Base-by-base conservation (phyloP, 2,113 vertebrate species). In the Elephantulus edwardii region DNA sequence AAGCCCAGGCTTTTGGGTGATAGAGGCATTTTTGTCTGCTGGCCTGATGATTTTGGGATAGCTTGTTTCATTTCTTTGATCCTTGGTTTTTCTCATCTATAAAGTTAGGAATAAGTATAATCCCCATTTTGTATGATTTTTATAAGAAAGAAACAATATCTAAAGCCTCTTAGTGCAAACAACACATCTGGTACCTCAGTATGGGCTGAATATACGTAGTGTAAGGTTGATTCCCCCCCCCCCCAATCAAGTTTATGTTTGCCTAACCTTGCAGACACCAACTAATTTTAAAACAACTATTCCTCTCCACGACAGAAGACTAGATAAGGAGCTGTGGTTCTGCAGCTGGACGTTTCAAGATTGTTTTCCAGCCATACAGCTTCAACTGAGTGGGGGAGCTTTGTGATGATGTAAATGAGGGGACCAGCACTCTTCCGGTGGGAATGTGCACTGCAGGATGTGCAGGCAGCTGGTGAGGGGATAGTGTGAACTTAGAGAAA, bases 81-180 rank as follows among this genome's bases (percentile, higher is more conserved):
- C 40, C 77, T 93, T 28, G 46, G n/a, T 35, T 76, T 68, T 93
- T 78, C 91, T 80, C 58, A 88, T 64, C 8, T 83, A 4, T 83
- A 72, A 89, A 93, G 50, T n/a, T 74, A 52, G 33, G 24, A 52
- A 76, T 62, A 56, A 48, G 64, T 72, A 77, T 72, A 74, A 72
- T 77, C 66, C n/a, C 44, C 78, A 5, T 48, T 78, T 90, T 44
- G 30, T 44, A 48, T 48, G 76, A 64, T 46, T 89, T 89, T 78
- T 52, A 68, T 62, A 81, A 92, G 54, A 90, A 58, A 75, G 54
- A 89, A 82, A 22, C 74, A 83, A 75, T 76, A 77, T 19, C 28
- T 81, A n/a, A 83, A 84, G 87, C 48, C 58, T 64, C 33, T 17
- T 76, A 54, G 3, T 44, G 35, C 89, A 76, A 42, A 24, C 71